Conservation (phyloP, 2,888 invertebrate species). For the Rotaria magnacalcarata region DNA sequence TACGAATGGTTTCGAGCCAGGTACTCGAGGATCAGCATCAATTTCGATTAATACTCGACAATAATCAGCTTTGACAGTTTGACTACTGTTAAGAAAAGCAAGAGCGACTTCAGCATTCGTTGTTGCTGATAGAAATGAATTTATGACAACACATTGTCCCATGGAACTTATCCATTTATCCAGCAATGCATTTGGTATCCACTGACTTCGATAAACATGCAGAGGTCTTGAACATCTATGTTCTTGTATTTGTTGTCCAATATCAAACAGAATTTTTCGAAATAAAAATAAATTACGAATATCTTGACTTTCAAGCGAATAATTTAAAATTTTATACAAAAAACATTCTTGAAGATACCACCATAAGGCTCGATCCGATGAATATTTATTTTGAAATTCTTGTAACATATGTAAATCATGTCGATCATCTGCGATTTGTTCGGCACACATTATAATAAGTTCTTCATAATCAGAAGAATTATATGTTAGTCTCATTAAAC, state of each 20-base stretch:
- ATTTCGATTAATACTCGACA: background rate
- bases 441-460: background rate
- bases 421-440: background rate
- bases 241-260: background rate
- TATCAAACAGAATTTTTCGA: background rate
- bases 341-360: conserved; percentile 25
- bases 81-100: background rate
- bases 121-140: conserved; percentile 10
- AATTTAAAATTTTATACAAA: background rate
- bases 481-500: background rate
- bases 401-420: background rate
- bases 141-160: background rate
- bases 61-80: background rate
- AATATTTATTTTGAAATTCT: background rate
- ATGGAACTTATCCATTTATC: conserved; percentile 8
- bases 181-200: background rate
- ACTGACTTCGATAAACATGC: background rate
- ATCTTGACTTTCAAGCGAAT: conserved; percentile 5
- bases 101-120: background rate
- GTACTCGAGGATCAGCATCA: background rate
- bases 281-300: background rate
- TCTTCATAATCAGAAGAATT: background rate
- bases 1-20: background rate
- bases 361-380: background rate
- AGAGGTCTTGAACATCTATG: background rate